Base-by-base conservation (phyloP, 1,140 invertebrate genomes). In the Cotesia chilonis region DNA sequence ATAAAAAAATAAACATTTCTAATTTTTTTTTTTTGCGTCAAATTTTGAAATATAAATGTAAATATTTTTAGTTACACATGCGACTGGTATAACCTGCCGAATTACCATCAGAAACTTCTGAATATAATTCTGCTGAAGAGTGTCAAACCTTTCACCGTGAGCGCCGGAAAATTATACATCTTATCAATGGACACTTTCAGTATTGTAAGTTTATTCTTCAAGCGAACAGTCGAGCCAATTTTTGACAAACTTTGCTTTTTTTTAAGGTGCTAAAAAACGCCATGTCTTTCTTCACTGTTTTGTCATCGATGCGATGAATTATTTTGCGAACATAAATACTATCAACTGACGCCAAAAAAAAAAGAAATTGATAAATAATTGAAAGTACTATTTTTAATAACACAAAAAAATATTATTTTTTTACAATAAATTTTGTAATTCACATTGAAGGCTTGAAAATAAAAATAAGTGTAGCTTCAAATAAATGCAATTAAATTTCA, bases 181-280 rank as follows among this genome's bases (percentile, higher is more conserved):
- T 5, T 77, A 10, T 65, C 65, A n/a, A 63, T 77, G 52, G 69
- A 52, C 5, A 77, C 20, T 57, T 77, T 76, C 52, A 70, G 68
- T n/a, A 17, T 57, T 70, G 76, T 79, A 75, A 74, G 71, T 64
- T 47, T 9, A 47, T 47, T 47, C 1, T 47, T 9, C 6, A 47
- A 47, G 5, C n/a, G 5, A 68, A 10, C 4, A 36, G 36, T 41
- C 2, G 4, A 37, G 17, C 28, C 4, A 17, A 67, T 28, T 60
- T 35, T 28, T 35, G 1, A 37, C 0, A 12, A 28, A 28, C 17
- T 60, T 35, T 35, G 1, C 6, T 14, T 6, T 60, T 60, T 60
- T 60, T 35, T 28, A 35, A 60, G 57, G 57, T 60, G 4, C 9
- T 60, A 0, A 60, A 35, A 60, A 60, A 10, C 2, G 17, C 57